Evolutionary conservation across 2,888 invertebrate species (phyloP), one percentile per base, ranked within the genome.

Genomic region (Dynastes maya): DNA sequence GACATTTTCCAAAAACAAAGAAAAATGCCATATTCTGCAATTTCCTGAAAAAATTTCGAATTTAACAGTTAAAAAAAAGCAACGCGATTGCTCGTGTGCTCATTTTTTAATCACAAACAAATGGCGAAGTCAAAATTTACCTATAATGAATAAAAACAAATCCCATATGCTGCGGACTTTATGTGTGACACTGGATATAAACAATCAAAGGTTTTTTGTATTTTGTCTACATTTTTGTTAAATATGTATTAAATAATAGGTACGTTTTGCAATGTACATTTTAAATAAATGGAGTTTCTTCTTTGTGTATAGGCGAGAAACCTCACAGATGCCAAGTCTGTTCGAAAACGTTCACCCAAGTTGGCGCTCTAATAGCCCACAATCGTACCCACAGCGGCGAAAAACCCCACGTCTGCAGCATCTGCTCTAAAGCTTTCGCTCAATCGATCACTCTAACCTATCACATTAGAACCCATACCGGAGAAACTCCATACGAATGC

Each of bases 351-450:
- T 86, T 86, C 74, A 82, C 82, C 2, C 86, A 86, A 76, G 80
- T 82, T 58, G 82, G 83, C 11, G 78, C 85, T 2, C 40, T 85
- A 32, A 78, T 78, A 2, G 80, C 82, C 5, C 85, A 85, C 67
- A 74, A 81, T 22, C 80, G 83, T 1, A 83, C 80, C 1, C 85
- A 85, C 55, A 83, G 81, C 0, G 83, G 83, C 2, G 84, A 84
- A 67, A 68, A 79, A n/a, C 84, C 84, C 1, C 82, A 84, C 67
- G 80, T 81, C 65, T 85, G 85, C 37, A 70, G 80, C 49, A 81
- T 81, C 5, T 86, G 86, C 63, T 85, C 85, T 0, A 86, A 85
- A 80, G 81, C 85, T 2, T 86, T 86, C 72, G 83, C 82, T 22
- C 85, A 85, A 70, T 83, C 85, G 0, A 82, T 82, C 32, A 85